A percentile compares a stretch with the other conserved stretches of the same genome.
phyloP scores from a whole-genome alignment of 2,113 vertebrate genomes.

The Rhinoderma darwinii region DNA sequence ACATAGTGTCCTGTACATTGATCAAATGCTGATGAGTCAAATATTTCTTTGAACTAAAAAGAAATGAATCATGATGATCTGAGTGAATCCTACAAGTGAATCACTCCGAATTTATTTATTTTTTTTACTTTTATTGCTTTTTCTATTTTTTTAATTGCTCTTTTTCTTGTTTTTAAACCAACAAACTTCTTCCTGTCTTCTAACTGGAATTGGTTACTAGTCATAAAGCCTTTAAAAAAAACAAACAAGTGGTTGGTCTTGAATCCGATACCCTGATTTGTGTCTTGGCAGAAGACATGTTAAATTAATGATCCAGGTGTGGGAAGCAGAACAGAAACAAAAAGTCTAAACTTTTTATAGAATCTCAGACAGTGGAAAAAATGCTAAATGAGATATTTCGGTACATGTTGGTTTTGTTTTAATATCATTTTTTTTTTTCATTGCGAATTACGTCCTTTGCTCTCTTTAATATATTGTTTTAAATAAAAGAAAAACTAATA shows the following conservation, averaged over 20 bases:
- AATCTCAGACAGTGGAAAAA: constrained; percentile 63
- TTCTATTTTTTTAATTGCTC: background rate
- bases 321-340: constrained; percentile 58
- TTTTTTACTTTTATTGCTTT: background rate
- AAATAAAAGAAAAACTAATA: constrained; percentile 81
- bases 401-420: constrained; percentile 71
- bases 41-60: constrained; percentile 5
- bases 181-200: constrained; percentile 26
- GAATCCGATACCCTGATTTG: constrained; percentile 70
- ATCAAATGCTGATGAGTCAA: constrained; percentile 37
- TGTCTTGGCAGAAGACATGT: constrained; percentile 68
- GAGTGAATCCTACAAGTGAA: constrained; percentile 11
- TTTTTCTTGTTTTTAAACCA: constrained; percentile 18
- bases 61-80: constrained; percentile 5
- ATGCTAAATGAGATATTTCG: constrained; percentile 67
- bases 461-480: constrained; percentile 83
- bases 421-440: constrained; percentile 71
- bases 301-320: constrained; percentile 74
- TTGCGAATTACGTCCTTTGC: constrained; percentile 75
- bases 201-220: constrained; percentile 63
- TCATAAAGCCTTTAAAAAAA: constrained; percentile 69
- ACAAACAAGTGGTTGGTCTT: constrained; percentile 71
- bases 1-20: background rate
- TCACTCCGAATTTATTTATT: background rate
- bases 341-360: constrained; percentile 64